Base-by-base conservation (phyloP, 2,888 invertebrate species). In the Mamestra brassicae region DNA sequence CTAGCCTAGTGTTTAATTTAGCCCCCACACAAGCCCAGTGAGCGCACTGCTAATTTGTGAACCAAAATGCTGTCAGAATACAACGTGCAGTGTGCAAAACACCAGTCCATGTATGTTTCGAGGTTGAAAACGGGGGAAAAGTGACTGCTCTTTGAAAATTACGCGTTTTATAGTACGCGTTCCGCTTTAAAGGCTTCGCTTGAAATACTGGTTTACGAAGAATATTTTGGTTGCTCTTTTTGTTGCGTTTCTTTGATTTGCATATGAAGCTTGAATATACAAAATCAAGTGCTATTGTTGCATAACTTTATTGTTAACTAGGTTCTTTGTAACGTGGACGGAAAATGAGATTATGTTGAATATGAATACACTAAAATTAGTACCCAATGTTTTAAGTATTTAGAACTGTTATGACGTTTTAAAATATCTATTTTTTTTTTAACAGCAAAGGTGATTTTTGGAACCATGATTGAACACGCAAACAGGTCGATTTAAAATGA, bases 11-110 rank as follows among this genome's bases (percentile, higher is more conserved):
- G 85, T 80, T 79, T 71, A 75, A 83, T 78, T 77, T 78, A 71
- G 60, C 50, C 55, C 64, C 61, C 76, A 64, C 57, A 67, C 65
- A 38, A 58, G 17, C 70, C 8, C 45, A 55, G 74, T 34, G 66
- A 60, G 71, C 60, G 17, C 54, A 69, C 64, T 75, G 69, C 75
- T 81, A 81, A 76, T 81, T 81, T 81, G 76, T 81, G 61, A 78
- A 83, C 74, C 71, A 81, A 78, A 85, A 72, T 57, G 70, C 45
- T 69, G 68, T 55, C 81, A 55, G 60, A 63, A 71, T 47, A 50
- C 13, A 62, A 26, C 61, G 13, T 6, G 7, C n/a, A n/a, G 42
- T 45, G 65, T 61, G 70, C 55, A 80, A 70, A 82, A 77, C 45
- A 66, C n/a, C 3, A 65, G 36, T 45, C 36, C n/a, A 55, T 45